Evolutionary conservation across 2,888 invertebrate species (phyloP).

Genomic region (Caenorhabditis sp.): DNA sequence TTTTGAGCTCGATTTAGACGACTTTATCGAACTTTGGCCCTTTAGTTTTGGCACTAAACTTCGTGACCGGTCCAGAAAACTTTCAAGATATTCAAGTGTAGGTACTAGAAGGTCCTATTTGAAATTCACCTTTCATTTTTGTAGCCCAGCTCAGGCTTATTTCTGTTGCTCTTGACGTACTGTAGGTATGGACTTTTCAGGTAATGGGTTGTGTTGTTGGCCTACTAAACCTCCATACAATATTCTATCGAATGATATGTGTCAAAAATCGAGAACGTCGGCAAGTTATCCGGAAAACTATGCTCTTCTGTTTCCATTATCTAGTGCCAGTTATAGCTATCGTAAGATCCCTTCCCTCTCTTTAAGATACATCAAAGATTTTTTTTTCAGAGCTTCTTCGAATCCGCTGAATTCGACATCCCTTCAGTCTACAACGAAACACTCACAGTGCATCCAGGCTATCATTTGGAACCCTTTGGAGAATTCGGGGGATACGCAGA

Average conservation of each 20-base stretch:
- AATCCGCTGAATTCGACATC: slow-evolving; percentile 16
- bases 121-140: too few species aligned
- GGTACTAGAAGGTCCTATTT: too few species aligned
- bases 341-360: not conserved
- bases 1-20: too few species aligned
- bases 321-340: not conserved
- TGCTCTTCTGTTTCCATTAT: not conserved
- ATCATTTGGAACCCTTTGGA: slow-evolving; percentile 16
- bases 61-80: too few species aligned
- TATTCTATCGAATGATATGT: not conserved
- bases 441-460: slow-evolving; percentile 8
- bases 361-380: too few species aligned
- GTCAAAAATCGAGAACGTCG: not conserved
- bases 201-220: not conserved
- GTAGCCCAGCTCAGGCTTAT: too few species aligned
- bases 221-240: not conserved
- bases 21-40: too few species aligned
- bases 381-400: slow-evolving; percentile 30
- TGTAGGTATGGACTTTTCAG: too few species aligned
- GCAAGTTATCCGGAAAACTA: not conserved
- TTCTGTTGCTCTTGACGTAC: too few species aligned
- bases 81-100: too few species aligned
- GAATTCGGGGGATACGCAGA: slow-evolving; percentile 29
- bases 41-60: too few species aligned
- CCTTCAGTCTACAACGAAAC: slow-evolving; percentile 21